Percentiles rank a stretch among this genome's conserved stretches.
phyloP scores from a whole-genome alignment of 2,797 vertebrate genomes.

The Amblyraja radiata region DNA sequence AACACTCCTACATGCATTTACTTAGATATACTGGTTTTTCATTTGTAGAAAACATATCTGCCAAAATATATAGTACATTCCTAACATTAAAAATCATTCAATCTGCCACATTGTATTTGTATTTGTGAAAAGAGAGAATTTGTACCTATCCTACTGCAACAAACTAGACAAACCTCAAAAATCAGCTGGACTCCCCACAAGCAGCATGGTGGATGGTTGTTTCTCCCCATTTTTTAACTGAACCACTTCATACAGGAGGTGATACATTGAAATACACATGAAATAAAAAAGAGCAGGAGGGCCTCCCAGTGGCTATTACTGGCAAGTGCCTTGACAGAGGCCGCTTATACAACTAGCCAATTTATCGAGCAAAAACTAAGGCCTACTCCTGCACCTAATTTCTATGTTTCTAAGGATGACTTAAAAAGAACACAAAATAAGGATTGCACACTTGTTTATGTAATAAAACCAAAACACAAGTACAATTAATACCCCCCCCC shows the following conservation, averaged over 20 bases:
- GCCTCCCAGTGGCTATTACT: background rate
- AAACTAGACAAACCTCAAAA: too few species aligned
- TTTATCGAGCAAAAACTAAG: background rate
- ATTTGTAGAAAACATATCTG: conserved; percentile 21
- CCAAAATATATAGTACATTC: conserved; percentile 22
- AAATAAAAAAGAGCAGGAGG: background rate
- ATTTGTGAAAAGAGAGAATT: background rate
- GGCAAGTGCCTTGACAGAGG: background rate
- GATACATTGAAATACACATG: background rate
- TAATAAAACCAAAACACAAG: background rate
- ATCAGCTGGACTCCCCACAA: background rate
- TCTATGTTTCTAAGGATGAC: background rate
- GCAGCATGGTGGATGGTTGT: background rate
- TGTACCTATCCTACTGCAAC: background rate
- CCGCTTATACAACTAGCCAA: background rate
- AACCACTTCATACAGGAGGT: background rate
- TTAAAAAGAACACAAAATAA: background rate
- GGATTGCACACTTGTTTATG: background rate
- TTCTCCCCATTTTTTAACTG: background rate
- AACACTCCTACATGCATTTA: background rate
- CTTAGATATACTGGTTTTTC: background rate
- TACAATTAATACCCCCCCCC: background rate
- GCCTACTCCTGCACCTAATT: too few species aligned
- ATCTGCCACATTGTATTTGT: background rate
- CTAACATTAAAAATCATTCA: background rate